Evolutionary conservation across 2,888 invertebrate species (phyloP).

Genomic region (Drosophila mimetica): DNA sequence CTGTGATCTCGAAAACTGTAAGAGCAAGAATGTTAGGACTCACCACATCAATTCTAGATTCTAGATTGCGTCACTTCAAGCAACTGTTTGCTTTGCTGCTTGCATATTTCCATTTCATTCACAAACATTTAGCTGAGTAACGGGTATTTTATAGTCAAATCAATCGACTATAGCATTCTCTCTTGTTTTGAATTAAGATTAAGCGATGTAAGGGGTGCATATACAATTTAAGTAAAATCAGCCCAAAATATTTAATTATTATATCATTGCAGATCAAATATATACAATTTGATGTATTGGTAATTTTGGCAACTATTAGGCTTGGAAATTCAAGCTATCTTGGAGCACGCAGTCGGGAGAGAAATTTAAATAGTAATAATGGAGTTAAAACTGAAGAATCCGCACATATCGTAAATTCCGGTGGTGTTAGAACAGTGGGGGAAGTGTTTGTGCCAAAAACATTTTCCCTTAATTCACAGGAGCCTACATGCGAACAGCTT

Average conservation of each 20-base stretch:
- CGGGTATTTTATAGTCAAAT: too few species aligned
- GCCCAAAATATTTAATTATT: not conserved
- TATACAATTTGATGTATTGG: constrained; percentile 50
- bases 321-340: constrained; percentile 54
- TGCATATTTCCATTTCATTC: too few species aligned
- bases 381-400: constrained; percentile 46
- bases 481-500: constrained; percentile 94
- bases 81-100: too few species aligned
- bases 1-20: too few species aligned
- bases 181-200: too few species aligned
- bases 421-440: constrained; percentile 50
- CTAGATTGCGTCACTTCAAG: too few species aligned
- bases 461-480: constrained; percentile 84
- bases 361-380: constrained; percentile 46
- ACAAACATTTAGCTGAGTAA: too few species aligned
- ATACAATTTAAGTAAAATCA: not conserved
- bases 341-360: constrained; percentile 50
- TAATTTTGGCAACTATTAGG: constrained; percentile 44
- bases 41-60: too few species aligned
- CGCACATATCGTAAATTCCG: constrained; percentile 28
- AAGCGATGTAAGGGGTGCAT: too few species aligned
- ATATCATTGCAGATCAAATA: constrained; percentile 48
- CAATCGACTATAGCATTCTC: too few species aligned
- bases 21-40: too few species aligned
- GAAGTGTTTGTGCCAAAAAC: constrained; percentile 82